phyloP scores from a whole-genome alignment of 2,888 invertebrate genomes.

The Morpho achilles region DNA sequence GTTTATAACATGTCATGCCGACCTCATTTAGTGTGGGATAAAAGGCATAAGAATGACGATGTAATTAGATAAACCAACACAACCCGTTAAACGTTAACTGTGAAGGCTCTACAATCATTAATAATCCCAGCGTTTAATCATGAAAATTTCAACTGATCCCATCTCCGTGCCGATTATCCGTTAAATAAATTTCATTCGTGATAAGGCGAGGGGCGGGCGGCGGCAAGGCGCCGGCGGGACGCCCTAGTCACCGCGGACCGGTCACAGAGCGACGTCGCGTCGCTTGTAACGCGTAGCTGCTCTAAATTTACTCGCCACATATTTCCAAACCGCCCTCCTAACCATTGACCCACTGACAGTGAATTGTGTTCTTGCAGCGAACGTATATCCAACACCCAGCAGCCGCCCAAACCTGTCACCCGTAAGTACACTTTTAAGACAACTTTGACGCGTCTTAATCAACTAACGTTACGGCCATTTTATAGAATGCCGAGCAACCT shows the following conservation, averaged over 20 bases:
- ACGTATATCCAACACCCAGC: slow-evolving; percentile 43
- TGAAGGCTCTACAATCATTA: slow-evolving; percentile 21
- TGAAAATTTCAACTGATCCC: slow-evolving; percentile 62
- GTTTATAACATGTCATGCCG: no score
- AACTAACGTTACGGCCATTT: slow-evolving; percentile 66
- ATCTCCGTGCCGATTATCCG: slow-evolving; percentile 66
- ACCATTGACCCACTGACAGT: slow-evolving; percentile 63
- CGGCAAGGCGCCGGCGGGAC: slow-evolving; percentile 66
- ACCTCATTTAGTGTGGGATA: no score
- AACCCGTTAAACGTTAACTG: no score
- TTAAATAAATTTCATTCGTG: slow-evolving; percentile 76
- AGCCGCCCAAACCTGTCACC: slow-evolving; percentile 23
- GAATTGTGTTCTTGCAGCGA: slow-evolving; percentile 50
- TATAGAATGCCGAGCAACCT: slow-evolving; percentile 65
- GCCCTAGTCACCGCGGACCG: slow-evolving; percentile 66
- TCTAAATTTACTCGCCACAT: slow-evolving; percentile 67
- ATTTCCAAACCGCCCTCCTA: slow-evolving; percentile 41
- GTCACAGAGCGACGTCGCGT: slow-evolving; percentile 51
- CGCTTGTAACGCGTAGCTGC: slow-evolving; percentile 43
- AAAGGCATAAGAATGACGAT: no score
- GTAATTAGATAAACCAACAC: no score
- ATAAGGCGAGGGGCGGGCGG: slow-evolving; percentile 67
- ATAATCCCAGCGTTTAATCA: slow-evolving; percentile 44
- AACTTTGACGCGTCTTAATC: slow-evolving; percentile 54
- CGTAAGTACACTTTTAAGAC: slow-evolving; percentile 47